phyloP scores from a whole-genome alignment of 2,113 vertebrate species.

The Bos indicus region DNA sequence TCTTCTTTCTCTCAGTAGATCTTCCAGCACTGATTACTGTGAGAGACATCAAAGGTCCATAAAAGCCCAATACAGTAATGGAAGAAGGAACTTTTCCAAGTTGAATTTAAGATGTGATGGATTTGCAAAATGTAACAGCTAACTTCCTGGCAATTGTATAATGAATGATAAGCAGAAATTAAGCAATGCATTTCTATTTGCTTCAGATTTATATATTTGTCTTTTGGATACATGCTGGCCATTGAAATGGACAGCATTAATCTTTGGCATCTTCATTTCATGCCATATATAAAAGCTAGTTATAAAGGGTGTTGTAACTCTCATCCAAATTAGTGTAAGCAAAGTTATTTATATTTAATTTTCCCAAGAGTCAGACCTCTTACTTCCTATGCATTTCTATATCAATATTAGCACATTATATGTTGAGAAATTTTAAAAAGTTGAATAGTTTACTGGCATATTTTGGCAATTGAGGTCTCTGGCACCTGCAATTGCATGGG shows the following conservation, averaged over 20 bases:
- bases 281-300: neutral
- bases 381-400: neutral
- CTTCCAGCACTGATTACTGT: neutral
- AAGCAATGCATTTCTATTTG: constrained; percentile 33
- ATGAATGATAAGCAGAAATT: constrained; percentile 57
- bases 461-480: constrained; percentile 40
- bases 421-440: constrained; percentile 28
- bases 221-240: constrained; percentile 27
- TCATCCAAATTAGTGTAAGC: constrained; percentile 17
- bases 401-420: constrained; percentile 48
- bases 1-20: neutral
- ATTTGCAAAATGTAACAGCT: constrained; percentile 40
- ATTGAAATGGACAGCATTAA: constrained; percentile 36
- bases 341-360: constrained; percentile 54
- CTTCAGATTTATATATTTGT: constrained; percentile 56
- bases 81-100: constrained; percentile 46
- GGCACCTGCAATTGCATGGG: neutral
- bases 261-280: constrained; percentile 48
- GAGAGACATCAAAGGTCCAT: constrained; percentile 32
- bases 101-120: constrained; percentile 49
- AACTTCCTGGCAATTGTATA: constrained; percentile 48
- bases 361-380: neutral
- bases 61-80: constrained; percentile 38
- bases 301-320: constrained; percentile 25
- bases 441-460: constrained; percentile 46